phyloP scores from a whole-genome alignment of 2,797 vertebrate species.

The Sebastolobus alascanus region DNA sequence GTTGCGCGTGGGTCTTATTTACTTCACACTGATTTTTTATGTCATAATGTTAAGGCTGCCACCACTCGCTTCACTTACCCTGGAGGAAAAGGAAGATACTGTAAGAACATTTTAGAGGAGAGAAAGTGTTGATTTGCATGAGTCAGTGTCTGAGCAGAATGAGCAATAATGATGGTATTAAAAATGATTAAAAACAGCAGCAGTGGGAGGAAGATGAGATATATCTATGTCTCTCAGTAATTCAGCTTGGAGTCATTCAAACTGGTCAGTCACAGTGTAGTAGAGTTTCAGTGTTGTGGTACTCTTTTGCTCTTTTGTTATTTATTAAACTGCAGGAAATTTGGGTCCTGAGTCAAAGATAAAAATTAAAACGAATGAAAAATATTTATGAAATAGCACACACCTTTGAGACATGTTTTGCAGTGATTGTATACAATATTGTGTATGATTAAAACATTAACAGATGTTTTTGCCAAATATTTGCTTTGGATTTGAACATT shows the following conservation, averaged over 20 bases:
- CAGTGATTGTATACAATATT: not conserved
- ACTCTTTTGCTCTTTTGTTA: not conserved
- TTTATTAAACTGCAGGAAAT: too few relatives aligned
- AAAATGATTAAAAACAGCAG: constrained; percentile 13
- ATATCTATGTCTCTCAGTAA: not conserved
- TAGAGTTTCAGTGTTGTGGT: not conserved
- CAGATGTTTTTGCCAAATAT: too few relatives aligned
- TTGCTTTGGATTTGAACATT: too few relatives aligned
- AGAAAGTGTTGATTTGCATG: constrained; percentile 27
- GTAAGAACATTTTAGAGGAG: not conserved
- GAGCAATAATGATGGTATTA: constrained; percentile 1
- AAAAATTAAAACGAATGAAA: too few relatives aligned
- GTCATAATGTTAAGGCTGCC: constrained; percentile 40
- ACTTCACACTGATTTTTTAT: constrained; percentile 49
- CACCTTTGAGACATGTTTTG: not conserved
- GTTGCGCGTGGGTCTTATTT: constrained; percentile 38
- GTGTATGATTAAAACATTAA: not conserved
- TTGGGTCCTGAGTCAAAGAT: too few relatives aligned
- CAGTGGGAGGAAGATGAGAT: not conserved
- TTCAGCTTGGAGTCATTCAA: not conserved
- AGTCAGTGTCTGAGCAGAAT: constrained; percentile 27
- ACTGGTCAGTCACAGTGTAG: not conserved
- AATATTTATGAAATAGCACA: not conserved
- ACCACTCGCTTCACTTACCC: constrained; percentile 34
- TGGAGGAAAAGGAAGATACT: constrained; percentile 10